Conservation (phyloP, 2,113 vertebrate genomes). For the Rhinopomastus cyanomelas region DNA sequence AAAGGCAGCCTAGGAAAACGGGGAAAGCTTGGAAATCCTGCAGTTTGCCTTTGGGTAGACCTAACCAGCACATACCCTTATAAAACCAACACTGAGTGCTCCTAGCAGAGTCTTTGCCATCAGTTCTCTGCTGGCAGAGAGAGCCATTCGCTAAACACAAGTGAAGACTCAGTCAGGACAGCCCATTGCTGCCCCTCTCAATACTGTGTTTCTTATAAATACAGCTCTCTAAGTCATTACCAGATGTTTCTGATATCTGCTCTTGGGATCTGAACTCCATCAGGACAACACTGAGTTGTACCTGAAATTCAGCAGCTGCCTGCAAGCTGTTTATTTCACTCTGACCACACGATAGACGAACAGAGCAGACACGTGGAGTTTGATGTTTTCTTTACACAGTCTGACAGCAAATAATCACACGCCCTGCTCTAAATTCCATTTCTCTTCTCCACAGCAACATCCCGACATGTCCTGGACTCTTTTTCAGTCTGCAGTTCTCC, state of each 20-base stretch:
- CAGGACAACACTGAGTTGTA: background rate
- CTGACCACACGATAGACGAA: background rate
- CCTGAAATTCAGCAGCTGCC: background rate
- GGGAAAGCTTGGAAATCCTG: background rate
- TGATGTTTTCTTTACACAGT: accelerated
- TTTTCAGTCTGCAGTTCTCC: background rate
- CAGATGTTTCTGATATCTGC: background rate
- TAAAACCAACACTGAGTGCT: background rate
- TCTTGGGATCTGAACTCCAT: background rate
- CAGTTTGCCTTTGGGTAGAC: background rate
- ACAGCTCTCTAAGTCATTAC: background rate
- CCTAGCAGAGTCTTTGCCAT: background rate
- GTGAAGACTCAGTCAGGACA: background rate
- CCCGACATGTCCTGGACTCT: background rate
- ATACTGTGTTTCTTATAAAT: background rate
- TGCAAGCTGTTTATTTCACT: background rate
- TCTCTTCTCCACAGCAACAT: background rate
- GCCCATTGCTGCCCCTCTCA: background rate
- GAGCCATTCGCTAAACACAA: background rate
- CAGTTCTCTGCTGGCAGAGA: background rate
- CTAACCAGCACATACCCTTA: background rate
- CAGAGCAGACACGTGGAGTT: background rate
- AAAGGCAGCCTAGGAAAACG: background rate
- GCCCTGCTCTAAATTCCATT: background rate
- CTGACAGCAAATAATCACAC: background rate